Base-by-base conservation (phyloP, 2,797 vertebrate genomes). In the Enteromius paludinosus region DNA sequence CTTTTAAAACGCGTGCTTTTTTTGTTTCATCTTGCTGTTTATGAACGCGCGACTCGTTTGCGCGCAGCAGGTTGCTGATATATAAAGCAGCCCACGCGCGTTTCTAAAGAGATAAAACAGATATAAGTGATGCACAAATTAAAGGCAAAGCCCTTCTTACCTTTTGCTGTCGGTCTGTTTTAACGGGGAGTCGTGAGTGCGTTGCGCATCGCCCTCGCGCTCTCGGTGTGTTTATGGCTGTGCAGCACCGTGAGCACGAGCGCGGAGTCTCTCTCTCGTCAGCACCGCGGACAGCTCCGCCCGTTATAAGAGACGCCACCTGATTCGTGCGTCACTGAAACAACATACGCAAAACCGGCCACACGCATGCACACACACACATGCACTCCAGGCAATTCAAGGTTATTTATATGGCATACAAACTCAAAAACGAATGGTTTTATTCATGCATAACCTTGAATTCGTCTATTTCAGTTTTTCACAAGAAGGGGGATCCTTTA, bases 271-370 rank as follows among this genome's bases (percentile, higher is more conserved):
- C 86, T 87, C 86, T 89, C 90, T 69, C 90, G 91, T 96, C 96
- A 97, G 97, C 92, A 97, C 96, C 93, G 84, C 83, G 96, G 96
- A 97, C 95, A 98, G 97, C 95, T 96, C 95, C 94, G 91, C 89
- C 7, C n/a, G 83, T 90, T 93, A 90, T 92, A 91, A 88, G 88
- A 92, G 82, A 62, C 38, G 78, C 90, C 93, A 92, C 90, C 87
- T 93, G 92, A 92, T 90, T 88, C 83, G 80, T 93, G 91, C 94
- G 94, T 95, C 94, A 95, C 10, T 77, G 79, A 28, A 35, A 49
- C 35, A 78, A 86, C 69, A 85, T 89, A 90, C 91, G 91, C 86
- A 92, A 87, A 81, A 49, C 82, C 14, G n/a, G 14, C 61, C 17
- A 61, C 25, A 43, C 52, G 62, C 12, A 45, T 9, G 4, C 52